A percentile compares a stretch with the other conserved stretches of the same genome.
phyloP scores from a whole-genome alignment of 2,888 invertebrate genomes.

The Syritta pipiens region DNA sequence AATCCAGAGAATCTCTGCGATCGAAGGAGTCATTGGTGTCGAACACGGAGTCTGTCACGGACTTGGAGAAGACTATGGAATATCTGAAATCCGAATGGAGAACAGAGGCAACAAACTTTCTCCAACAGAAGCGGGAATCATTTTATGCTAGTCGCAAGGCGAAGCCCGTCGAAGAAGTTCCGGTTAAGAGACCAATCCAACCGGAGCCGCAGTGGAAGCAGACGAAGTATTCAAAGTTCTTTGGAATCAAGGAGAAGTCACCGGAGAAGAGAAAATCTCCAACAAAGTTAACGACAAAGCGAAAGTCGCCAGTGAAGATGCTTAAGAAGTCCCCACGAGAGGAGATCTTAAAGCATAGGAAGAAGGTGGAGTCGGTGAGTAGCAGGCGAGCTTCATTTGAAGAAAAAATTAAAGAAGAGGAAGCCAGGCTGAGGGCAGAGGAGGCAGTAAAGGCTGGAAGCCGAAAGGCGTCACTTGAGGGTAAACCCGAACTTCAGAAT shows the following conservation, averaged over 20 bases:
- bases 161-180: conserved; percentile 41
- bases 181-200: conserved; percentile 52
- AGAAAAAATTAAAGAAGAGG: conserved; percentile 54
- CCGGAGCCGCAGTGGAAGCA: conserved; percentile 74
- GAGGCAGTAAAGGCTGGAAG: neutral
- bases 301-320: conserved; percentile 43
- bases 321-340: conserved; percentile 55
- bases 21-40: conserved; percentile 71
- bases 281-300: conserved; percentile 30
- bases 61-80: conserved; percentile 78
- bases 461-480: neutral
- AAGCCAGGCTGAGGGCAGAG: conserved; percentile 14
- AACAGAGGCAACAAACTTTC: conserved; percentile 77
- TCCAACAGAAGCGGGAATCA: conserved; percentile 76
- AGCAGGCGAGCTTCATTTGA: conserved; percentile 53
- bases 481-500: neutral
- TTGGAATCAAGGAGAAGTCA: conserved; percentile 73
- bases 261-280: conserved; percentile 73
- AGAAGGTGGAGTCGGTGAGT: conserved; percentile 51
- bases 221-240: conserved; percentile 76
- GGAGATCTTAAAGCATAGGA: conserved; percentile 50
- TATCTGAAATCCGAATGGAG: conserved; percentile 77
- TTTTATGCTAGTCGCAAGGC: conserved; percentile 73
- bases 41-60: conserved; percentile 74
- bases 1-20: conserved; percentile 74